These are phyloP conservation scores for Cistogaster globosa DNA, from an alignment of 2,888 invertebrate species.

Conservation along the genomic window DNA sequence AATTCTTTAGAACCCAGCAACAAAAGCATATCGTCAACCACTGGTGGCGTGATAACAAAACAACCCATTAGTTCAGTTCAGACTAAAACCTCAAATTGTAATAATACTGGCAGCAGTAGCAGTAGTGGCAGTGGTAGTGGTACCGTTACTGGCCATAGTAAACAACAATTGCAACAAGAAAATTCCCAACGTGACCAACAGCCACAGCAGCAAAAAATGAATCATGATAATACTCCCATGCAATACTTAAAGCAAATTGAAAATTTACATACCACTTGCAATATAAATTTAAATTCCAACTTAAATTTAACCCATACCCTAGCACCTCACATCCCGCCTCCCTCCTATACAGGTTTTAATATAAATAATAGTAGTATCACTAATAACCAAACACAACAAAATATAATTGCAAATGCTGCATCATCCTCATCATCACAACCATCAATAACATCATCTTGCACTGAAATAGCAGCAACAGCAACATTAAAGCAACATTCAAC, in stretches of 20 bases:
- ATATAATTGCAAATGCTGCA: slow-evolving; percentile 49
- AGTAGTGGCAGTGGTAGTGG: slow-evolving; percentile 19
- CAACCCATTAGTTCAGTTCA: slow-evolving; percentile 45
- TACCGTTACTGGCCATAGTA: background rate
- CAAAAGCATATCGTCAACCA: slow-evolving; percentile 14
- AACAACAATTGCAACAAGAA: slow-evolving; percentile 26
- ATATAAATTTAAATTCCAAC: slow-evolving; percentile 70
- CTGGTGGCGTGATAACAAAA: slow-evolving; percentile 50
- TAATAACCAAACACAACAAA: slow-evolving; percentile 53
- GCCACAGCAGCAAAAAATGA: slow-evolving; percentile 72
- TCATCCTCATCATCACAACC: slow-evolving; percentile 57
- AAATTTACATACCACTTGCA: slow-evolving; percentile 59
- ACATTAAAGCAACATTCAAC: slow-evolving; percentile 64
- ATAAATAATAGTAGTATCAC: slow-evolving; percentile 57
- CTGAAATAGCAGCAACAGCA: slow-evolving; percentile 57
- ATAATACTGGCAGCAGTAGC: slow-evolving; percentile 49
- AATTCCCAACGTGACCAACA: slow-evolving; percentile 45
- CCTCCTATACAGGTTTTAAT: slow-evolving; percentile 23
- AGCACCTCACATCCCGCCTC: slow-evolving; percentile 8
- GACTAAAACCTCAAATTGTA: slow-evolving; percentile 59
- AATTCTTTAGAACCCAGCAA: slow-evolving; percentile 65
- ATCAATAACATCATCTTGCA: slow-evolving; percentile 59
- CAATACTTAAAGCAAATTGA: slow-evolving; percentile 71
- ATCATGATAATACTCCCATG: slow-evolving; percentile 65
- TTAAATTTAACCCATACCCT: slow-evolving; percentile 62